Conservation (phyloP, 2,797 vertebrate species). For the Gephyroberyx darwinii region DNA sequence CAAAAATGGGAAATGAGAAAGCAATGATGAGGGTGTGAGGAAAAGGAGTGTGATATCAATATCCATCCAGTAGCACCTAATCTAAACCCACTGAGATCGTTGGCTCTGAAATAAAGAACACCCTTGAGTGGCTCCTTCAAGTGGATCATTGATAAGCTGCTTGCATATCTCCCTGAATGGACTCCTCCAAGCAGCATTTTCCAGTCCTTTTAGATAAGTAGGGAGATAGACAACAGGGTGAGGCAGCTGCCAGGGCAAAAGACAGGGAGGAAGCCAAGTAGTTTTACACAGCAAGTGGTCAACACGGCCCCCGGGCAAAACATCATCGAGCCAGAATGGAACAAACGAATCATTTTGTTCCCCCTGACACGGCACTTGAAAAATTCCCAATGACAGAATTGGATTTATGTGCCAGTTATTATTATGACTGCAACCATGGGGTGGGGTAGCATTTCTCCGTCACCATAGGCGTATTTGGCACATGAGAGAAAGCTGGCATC, state of each 20-base stretch:
- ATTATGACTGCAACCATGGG: conserved; percentile 32
- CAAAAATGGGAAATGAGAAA: conserved; percentile 6
- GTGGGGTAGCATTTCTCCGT: conserved; percentile 40
- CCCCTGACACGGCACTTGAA: conserved; percentile 5
- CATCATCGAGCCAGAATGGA: conserved; percentile 32
- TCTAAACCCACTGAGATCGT: conserved; percentile 28
- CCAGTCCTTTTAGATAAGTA: conserved; percentile 60
- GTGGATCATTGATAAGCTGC: conserved; percentile 53
- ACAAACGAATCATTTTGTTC: conserved; percentile 33
- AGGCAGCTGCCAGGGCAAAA: conserved; percentile 16
- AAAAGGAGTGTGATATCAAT: not conserved
- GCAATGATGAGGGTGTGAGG: not conserved
- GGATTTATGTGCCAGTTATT: conserved; percentile 18
- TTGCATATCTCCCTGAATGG: conserved; percentile 28
- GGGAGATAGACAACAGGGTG: conserved; percentile 16
- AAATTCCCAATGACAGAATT: conserved; percentile 35
- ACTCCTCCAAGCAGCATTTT: conserved; percentile 40
- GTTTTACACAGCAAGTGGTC: not conserved
- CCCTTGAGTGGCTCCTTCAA: conserved; percentile 14
- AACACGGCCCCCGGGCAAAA: not conserved
- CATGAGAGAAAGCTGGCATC: conserved; percentile 16
- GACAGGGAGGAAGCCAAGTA: conserved; percentile 27
- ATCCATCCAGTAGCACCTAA: conserved; percentile 27
- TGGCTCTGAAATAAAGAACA: conserved; percentile 39
- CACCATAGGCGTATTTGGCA: conserved; percentile 6